Conservation (phyloP, 2,797 vertebrate genomes). For the Borostomias antarcticus region DNA sequence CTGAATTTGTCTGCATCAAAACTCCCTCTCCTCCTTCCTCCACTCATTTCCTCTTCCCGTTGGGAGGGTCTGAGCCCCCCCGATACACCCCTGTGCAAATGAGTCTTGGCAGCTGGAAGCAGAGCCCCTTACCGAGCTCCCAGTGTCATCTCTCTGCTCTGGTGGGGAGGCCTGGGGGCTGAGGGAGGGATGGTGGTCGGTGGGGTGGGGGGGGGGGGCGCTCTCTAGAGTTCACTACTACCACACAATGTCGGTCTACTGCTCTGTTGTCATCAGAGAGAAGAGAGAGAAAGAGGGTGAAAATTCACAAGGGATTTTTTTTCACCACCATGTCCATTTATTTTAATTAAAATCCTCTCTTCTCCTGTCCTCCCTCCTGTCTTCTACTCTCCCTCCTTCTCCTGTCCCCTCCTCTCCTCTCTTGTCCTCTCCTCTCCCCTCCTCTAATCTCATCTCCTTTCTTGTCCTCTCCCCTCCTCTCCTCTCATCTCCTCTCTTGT, state of each 20-base stretch:
- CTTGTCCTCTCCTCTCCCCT: neutral
- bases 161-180: neutral
- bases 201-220: slow-evolving; percentile 6
- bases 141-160: slow-evolving; percentile 42
- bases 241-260: slow-evolving; percentile 27
- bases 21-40: slow-evolving; percentile 24
- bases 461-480: neutral
- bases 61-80: slow-evolving; percentile 41
- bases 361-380: slow-evolving; percentile 16
- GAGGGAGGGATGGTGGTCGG: too few relatives aligned
- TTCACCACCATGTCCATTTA: slow-evolving; percentile 39
- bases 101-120: slow-evolving; percentile 48
- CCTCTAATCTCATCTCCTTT: neutral
- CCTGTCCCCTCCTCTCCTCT: neutral
- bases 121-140: slow-evolving; percentile 20
- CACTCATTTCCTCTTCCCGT: slow-evolving; percentile 29
- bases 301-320: slow-evolving; percentile 35
- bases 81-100: slow-evolving; percentile 37
- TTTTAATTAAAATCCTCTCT: slow-evolving; percentile 36
- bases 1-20: too few relatives aligned
- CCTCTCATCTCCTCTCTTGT: neutral
- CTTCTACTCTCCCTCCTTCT: slow-evolving; percentile 1
- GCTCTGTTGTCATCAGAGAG: slow-evolving; percentile 3
- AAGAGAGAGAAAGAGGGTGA: slow-evolving; percentile 13
- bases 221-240: slow-evolving; percentile 44